Evolutionary conservation across 1,140 invertebrate species (phyloP), one percentile per base, ranked within the genome.

Genomic region (Drosophila ficusphila): DNA sequence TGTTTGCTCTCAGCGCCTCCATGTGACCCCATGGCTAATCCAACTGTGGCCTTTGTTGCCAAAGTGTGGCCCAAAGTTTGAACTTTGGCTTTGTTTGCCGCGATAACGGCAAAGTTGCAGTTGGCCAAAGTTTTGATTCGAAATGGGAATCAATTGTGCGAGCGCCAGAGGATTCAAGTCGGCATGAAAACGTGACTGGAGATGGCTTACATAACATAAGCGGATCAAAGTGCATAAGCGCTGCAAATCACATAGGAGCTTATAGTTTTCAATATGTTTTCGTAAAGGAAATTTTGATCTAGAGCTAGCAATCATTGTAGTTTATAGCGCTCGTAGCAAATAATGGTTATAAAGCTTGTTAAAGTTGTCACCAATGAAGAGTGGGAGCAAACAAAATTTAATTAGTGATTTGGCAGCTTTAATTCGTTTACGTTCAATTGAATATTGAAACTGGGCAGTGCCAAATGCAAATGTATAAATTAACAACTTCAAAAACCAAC

Each of bases 21-120:
- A 25, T 23, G 25, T 6, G 19, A 19, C 8, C n/a, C n/a, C n/a
- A n/a, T 51, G n/a, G 8, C 46, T 53, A 58, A 44, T 64, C 52
- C 51, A 36, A 33, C 25, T 39, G 53, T 12, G 39, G 14, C 19
- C 16, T 8, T 21, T 23, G 23, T n/a, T n/a, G n/a, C n/a, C n/a
- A n/a, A n/a, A n/a, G 57, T 65, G 74, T 57, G 47, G 27, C 69
- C 39, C 5, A 53, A 78, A 78, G 44, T 79, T 76, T 68, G 44
- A 33, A 44, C 56, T 46, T 27, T 54, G 74, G 54, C 44, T 73
- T 60, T 49, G 38, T 79, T 52, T 61, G 29, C 25, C 16, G 14
- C 56, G 36, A 51, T 69, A 47, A 69, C 39, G 36, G 38, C 29
- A 23, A 61, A 64, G 60, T 64, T 62, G 70, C 67, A 61, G 57